Conservation (phyloP, 2,113 vertebrate species). For the Triplophysa siluroides region DNA sequence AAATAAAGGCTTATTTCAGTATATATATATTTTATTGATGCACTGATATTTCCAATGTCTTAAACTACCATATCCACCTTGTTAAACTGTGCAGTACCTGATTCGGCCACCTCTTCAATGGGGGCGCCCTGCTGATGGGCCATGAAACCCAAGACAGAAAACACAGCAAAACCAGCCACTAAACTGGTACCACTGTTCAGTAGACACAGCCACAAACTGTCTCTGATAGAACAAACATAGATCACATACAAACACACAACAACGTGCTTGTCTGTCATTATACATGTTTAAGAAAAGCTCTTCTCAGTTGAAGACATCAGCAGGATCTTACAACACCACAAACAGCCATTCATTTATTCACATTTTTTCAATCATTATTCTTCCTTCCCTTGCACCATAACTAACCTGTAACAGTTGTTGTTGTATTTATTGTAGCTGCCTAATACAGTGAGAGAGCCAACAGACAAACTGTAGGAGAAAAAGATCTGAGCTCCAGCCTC, state of each 20-base stretch:
- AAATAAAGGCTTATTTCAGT: too few relatives aligned
- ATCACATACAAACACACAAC: not conserved
- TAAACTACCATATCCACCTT: too few relatives aligned
- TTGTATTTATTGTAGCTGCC: conserved; percentile 61
- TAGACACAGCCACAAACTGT: conserved; percentile 45
- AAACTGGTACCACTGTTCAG: conserved; percentile 58
- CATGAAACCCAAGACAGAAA: conserved; percentile 63
- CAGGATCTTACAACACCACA: not conserved
- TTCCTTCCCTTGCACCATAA: not conserved
- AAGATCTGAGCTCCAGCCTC: conserved; percentile 60
- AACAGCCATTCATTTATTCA: not conserved
- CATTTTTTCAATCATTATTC: not conserved
- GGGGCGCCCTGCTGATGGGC: conserved; percentile 56
- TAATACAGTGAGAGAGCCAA: conserved; percentile 48
- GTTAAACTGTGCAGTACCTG: conserved; percentile 52
- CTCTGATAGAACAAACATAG: conserved; percentile 21
- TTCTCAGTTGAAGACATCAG: too few relatives aligned
- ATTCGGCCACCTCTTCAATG: conserved; percentile 58
- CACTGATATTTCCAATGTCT: too few relatives aligned
- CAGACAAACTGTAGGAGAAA: conserved; percentile 54
- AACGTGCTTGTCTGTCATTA: not conserved
- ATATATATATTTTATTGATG: too few relatives aligned
- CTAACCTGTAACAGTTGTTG: conserved; percentile 60
- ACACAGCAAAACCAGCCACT: conserved; percentile 54
- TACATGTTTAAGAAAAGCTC: too few relatives aligned